Base-by-base conservation (phyloP, 1,140 invertebrate species). In the Pogonus chalceus region DNA sequence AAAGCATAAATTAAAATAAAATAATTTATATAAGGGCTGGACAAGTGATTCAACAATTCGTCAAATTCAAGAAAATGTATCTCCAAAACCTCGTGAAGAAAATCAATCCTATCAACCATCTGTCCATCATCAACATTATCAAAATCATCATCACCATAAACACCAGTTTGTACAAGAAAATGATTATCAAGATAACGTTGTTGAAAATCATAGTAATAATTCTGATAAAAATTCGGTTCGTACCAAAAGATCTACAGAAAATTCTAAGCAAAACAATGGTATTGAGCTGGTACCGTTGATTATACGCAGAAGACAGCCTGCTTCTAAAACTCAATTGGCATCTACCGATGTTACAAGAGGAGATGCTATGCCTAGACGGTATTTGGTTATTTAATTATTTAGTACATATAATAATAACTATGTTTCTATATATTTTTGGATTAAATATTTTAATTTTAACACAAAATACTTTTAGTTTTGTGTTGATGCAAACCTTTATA, bases 251-350 rank as follows among this genome's bases (percentile, higher is more conserved):
- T 47, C 77, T 76, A 70, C 67, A 56, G 70, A 69, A 65, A 62
- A 66, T 47, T 78, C 76, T 51, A 75, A 70, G 61, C 48, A 62
- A 81, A 59, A 78, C 73, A 64, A 80, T 7, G 82, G 82, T 26
- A 74, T 84, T 53, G 82, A 85, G 69, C 69, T 85, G 58, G 82
- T 83, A 23, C 80, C 82, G n/a, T 66, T 84, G 23, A 69, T 85
- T 56, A 81, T 79, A 14, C 72, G 76, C 56, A 56, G 69, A 49
- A 67, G 66, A 20, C 68, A 67, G 16, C 62, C 68, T 49, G 58
- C 23, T 58, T 54, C 31, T 10, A 59, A 69, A 54, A 60, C 72
- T 49, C 73, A 71, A 26, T 63, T 79, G 16, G 70, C 75, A 52
- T 74, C 71, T 20, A 81, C 79, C 16, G 81, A 83, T 58, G 75